Evolutionary conservation across 2,888 invertebrate genomes (phyloP).

Genomic region (Andrena flavipes): DNA sequence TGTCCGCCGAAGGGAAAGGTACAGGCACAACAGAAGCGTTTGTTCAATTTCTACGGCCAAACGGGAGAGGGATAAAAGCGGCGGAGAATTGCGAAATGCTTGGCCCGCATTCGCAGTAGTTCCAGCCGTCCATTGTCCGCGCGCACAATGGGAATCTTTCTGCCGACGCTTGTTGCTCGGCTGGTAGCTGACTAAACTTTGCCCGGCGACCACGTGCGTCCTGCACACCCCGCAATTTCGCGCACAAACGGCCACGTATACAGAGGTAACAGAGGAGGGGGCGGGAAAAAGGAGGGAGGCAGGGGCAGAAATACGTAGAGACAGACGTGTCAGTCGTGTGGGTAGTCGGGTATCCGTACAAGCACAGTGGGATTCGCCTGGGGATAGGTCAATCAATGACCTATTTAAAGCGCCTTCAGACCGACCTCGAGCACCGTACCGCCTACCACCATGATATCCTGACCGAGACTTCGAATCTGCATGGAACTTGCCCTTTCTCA

Average conservation of each 20-base stretch:
- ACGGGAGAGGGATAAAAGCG: constrained; percentile 56
- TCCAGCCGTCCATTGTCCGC: constrained; percentile 73
- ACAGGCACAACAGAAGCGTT: constrained; percentile 47
- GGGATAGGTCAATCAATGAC: constrained; percentile 81
- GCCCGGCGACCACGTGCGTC: constrained; percentile 67
- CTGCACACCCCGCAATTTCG: constrained; percentile 63
- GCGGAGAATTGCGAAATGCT: constrained; percentile 67
- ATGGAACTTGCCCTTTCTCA: neutral
- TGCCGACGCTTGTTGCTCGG: constrained; percentile 74
- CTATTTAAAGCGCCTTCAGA: constrained; percentile 76
- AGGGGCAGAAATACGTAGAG: constrained; percentile 42
- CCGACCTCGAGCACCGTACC: constrained; percentile 59
- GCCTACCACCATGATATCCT: constrained; percentile 25
- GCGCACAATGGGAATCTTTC: constrained; percentile 75
- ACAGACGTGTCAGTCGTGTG: constrained; percentile 43
- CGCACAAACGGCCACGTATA: constrained; percentile 59
- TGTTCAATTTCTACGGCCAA: constrained; percentile 58
- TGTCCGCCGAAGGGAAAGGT: constrained; percentile 32
- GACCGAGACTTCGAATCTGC: neutral
- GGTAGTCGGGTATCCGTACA: constrained; percentile 52
- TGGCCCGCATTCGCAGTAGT: constrained; percentile 67
- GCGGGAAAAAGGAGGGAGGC: neutral
- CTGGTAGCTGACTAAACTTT: constrained; percentile 71
- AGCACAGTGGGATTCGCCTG: constrained; percentile 65
- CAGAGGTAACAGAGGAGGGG: neutral